Evolutionary conservation across 2,888 invertebrate genomes (phyloP).

Genomic region (Athrips mouffetella): DNA sequence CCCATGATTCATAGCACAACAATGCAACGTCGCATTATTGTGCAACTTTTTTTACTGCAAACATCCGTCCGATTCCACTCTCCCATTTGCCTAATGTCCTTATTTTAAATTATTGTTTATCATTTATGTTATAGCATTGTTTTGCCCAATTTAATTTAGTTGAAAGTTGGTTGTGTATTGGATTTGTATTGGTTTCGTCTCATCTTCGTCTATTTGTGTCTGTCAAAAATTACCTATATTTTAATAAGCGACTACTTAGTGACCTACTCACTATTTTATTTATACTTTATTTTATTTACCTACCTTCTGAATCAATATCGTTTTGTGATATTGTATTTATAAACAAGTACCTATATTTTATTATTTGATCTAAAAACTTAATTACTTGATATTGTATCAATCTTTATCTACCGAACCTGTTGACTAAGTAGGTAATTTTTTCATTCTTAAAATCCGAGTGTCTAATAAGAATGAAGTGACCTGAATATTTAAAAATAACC

Average conservation of each 20-base stretch:
- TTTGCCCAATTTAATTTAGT: background rate
- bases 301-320: no score
- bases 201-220: constrained; percentile 21
- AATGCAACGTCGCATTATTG: no score
- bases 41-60: no score
- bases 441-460: constrained; percentile 19
- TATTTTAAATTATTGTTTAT: constrained; percentile 3
- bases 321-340: no score
- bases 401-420: background rate
- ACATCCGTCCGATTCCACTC: constrained; percentile 16
- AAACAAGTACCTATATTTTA: no score
- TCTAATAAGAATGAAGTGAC: constrained; percentile 75
- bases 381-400: no score
- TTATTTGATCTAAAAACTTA: no score
- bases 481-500: constrained; percentile 35
- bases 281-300: no score
- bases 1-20: no score
- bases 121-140: constrained; percentile 13
- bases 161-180: constrained; percentile 20
- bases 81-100: constrained; percentile 4
- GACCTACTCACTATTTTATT: no score
- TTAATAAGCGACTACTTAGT: no score
- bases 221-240: background rate
- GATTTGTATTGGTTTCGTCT: constrained; percentile 20
- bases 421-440: no score